Percentiles rank a stretch among this genome's conserved stretches.
Conservation (phyloP, 1,140 invertebrate species). For the Pissodes strobi region DNA sequence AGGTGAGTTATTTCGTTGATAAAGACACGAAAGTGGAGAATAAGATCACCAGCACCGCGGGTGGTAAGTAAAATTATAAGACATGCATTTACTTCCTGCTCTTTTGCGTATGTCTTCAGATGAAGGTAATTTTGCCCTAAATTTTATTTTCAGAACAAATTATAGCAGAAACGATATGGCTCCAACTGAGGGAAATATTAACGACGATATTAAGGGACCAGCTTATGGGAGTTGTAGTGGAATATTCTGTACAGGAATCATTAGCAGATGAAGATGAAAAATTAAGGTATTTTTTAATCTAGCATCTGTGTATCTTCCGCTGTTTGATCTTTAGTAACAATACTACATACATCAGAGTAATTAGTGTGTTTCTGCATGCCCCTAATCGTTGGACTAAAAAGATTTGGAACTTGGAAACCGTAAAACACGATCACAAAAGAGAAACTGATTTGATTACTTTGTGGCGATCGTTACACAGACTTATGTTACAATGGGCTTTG, state of each 20-base stretch:
- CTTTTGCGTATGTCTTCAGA: too few species aligned
- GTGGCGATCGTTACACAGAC: too few species aligned
- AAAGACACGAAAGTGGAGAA: conserved; percentile 39
- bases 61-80: conserved; percentile 41
- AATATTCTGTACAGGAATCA: conserved; percentile 45
- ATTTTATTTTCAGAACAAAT: conserved; percentile 39
- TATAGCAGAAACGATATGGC: conserved; percentile 43
- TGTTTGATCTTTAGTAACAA: too few species aligned
- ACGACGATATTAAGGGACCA: conserved; percentile 42
- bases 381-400: too few species aligned
- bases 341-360: too few species aligned
- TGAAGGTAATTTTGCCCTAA: background rate
- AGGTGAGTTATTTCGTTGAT: conserved; percentile 43
- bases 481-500: too few species aligned
- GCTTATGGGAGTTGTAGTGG: conserved; percentile 40
- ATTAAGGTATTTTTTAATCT: conserved; percentile 41
- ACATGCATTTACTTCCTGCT: too few species aligned
- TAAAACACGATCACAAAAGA: too few species aligned
- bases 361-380: too few species aligned
- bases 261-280: conserved; percentile 41
- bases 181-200: conserved; percentile 43
- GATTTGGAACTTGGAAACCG: too few species aligned
- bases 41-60: conserved; percentile 35
- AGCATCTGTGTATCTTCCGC: too few species aligned
- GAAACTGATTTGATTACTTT: too few species aligned